Percentiles rank a stretch among this genome's conserved stretches.
phyloP scores from a whole-genome alignment of 2,888 invertebrate species.

The Andrena dorsata region DNA sequence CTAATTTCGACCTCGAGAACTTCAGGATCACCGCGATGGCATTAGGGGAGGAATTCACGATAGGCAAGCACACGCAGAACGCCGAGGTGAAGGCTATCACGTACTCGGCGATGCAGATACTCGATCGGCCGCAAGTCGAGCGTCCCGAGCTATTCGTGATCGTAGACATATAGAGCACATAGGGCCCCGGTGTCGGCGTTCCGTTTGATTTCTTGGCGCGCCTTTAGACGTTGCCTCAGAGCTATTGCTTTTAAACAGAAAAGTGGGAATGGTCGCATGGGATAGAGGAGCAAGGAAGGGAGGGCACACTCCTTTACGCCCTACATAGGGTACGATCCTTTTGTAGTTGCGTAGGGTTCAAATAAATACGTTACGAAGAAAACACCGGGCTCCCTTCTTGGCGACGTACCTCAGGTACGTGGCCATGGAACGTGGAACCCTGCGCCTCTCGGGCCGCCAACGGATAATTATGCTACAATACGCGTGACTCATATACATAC shows the following conservation, averaged over 20 bases:
- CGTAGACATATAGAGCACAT: constrained; percentile 93
- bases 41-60: constrained; percentile 97
- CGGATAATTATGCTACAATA: background rate
- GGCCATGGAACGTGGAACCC: constrained; percentile 26
- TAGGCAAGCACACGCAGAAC: constrained; percentile 98
- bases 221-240: constrained; percentile 61
- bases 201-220: constrained; percentile 63
- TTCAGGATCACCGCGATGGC: constrained; percentile 91
- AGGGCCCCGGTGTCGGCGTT: constrained; percentile 39
- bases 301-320: constrained; percentile 72
- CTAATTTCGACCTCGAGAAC: constrained; percentile 93
- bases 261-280: constrained; percentile 62
- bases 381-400: constrained; percentile 82
- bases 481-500: constrained; percentile 7
- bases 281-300: constrained; percentile 54
- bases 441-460: background rate
- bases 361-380: constrained; percentile 84
- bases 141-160: constrained; percentile 97
- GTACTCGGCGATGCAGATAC: constrained; percentile 99
- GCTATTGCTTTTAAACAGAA: constrained; percentile 57
- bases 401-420: constrained; percentile 71
- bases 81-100: constrained; percentile 99
- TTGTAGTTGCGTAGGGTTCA: constrained; percentile 82
- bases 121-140: constrained; percentile 90
- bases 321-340: constrained; percentile 79